Evolutionary conservation across 2,888 invertebrate species (phyloP), one percentile per base, ranked within the genome.

Genomic region (Sarcophaga caerulescens): DNA sequence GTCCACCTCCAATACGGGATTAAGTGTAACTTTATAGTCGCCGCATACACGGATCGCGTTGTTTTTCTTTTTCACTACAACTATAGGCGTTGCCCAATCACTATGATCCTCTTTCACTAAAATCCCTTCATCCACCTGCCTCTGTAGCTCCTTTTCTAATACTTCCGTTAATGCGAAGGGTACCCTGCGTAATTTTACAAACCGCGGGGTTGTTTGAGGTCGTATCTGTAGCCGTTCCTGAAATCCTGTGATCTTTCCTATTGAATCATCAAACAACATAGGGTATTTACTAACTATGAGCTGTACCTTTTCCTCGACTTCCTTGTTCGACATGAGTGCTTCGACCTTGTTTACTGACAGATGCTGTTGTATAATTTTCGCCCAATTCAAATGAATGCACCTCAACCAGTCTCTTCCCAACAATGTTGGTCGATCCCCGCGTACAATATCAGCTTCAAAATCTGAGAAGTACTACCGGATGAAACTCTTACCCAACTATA

Each of bases 21-120:
- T 91, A 23, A 90, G 45, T 4, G 90, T 90, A 8, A 90, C 60
- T 68, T 88, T 89, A 74, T 88, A 90, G 70, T 89, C 88, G 12
- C 87, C 88, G 63, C 89, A 89, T 62, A 89, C 89, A 62, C 90
- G 84, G 4, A 92, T 85, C 10, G 62, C 47, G 5, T 87, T 88
- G 71, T 89, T 81, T 23, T 86, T 84, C 85, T 91, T 91, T 4
- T 87, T 73, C 19, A 91, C 89, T 5, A 89, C 89, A 2, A 91
- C 91, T 23, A 91, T 89, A 2, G 91, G 91, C 23, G 71, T 78
- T 12, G 81, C 76, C 75, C 90, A 91, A 59, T 90, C 89, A 47
- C 90, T 90, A 44, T 78, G 70, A 19, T 90, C 69, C 17, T 87
- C 88, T 66, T 25, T 25, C 25, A 1, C 6, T 8, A 88, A 69